Percentiles rank a stretch among this genome's conserved stretches.
Evolutionary conservation across 2,113 vertebrate genomes (phyloP).

Genomic region (Thermophis baileyi): DNA sequence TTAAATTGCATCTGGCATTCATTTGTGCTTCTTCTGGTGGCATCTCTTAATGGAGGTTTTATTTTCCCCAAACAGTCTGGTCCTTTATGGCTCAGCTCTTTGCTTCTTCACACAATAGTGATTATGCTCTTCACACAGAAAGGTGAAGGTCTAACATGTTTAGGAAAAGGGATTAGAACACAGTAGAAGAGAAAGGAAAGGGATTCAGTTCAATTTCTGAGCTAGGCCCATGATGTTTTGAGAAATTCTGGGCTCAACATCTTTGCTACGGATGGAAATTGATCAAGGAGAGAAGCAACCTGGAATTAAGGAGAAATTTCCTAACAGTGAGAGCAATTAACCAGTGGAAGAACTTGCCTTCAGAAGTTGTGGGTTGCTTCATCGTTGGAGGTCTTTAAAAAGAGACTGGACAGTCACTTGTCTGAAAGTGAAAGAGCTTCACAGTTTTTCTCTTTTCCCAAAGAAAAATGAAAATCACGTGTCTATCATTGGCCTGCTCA

Average conservation of each 20-base stretch:
- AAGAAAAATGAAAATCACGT: no score
- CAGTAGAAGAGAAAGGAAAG: background rate
- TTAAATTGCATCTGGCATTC: background rate
- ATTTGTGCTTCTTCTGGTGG: background rate
- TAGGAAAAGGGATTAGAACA: background rate
- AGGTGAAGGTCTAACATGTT: background rate
- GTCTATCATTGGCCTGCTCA: background rate
- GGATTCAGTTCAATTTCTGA: background rate
- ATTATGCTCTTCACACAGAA: background rate
- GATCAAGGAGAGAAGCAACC: background rate
- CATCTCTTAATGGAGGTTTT: background rate
- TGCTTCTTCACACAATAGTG: background rate
- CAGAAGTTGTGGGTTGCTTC: background rate
- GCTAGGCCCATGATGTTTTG: background rate
- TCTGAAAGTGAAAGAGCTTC: background rate
- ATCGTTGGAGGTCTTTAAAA: background rate
- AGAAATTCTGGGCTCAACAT: background rate
- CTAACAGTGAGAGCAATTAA: background rate
- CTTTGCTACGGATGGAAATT: background rate
- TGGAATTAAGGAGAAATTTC: background rate
- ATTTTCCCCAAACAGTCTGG: background rate
- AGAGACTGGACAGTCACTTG: background rate
- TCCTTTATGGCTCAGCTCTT: background rate
- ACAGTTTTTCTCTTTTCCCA: background rate
- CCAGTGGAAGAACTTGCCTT: background rate